Evolutionary conservation across 2,113 vertebrate species (phyloP), one percentile per base, ranked within the genome.

Genomic region (Chlorodrepanis virens): DNA sequence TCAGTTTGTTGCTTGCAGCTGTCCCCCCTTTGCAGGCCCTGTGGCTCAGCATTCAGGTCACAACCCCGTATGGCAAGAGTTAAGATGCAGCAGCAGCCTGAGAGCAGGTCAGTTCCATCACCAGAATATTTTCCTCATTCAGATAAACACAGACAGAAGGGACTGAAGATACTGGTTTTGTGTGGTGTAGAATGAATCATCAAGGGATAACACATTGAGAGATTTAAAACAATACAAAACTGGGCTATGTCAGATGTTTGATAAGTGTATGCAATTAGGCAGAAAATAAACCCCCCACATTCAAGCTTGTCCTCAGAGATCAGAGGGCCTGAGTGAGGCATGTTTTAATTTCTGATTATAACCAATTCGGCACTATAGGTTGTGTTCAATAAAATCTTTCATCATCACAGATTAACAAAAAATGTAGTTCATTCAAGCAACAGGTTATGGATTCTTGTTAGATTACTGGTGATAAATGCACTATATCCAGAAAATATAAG

Each of bases 401-500:
- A n/a, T 16, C 6, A 45, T 24, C 28, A 54, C 28, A 40, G 23
- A 39, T 53, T n/a, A 53, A n/a, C n/a, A 33, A 45, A 20, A 23
- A 15, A 3, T 5, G 10, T 23, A 16, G 19, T n/a, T 61, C 39
- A 45, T 45, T 87, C 45, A 60, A 60, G 39, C 4, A 53, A 28
- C 9, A 33, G 39, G 19, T 45, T 87, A 37, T 28, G 20, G 11
- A 37, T 69, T 69, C 47, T 28, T 59, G 37, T 60, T 53, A 54
- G n/a, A 13, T n/a, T 61, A 29, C 10, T 0, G 0, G 28, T 24
- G n/a, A 78, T 53, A 60, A 33, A 53, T 69, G 27, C 27, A 60
- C 8, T 15, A 15, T 5, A 5, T 87, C 33, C 44, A 39, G 39
- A 77, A 53, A 45, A 60, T 28, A 0, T 2, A 33, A 39, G 28